phyloP scores from a whole-genome alignment of 37 sponge, comb jelly and placozoan species.

The Dysidea cf. avara region DNA sequence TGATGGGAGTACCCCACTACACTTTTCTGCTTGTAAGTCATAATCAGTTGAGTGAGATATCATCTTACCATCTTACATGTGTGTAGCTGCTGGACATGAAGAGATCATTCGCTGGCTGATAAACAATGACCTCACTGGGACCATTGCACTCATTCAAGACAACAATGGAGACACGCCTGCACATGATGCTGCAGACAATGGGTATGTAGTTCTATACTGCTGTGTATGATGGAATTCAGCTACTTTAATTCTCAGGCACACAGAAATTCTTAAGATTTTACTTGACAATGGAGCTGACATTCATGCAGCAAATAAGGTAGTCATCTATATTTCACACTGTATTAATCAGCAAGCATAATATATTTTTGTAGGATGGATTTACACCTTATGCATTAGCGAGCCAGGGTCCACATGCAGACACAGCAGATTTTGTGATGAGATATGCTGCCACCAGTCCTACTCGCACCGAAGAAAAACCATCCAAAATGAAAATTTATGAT shows the following conservation, averaged over 20 bases:
- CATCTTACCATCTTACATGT: background rate
- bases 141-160: constrained; percentile 47
- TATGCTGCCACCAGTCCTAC: constrained; percentile 42
- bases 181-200: constrained; percentile 82
- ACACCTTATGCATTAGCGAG: constrained; percentile 73
- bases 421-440: constrained; percentile 54
- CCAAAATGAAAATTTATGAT: constrained; percentile 54
- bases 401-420: constrained; percentile 37
- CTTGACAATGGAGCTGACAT: constrained; percentile 71
- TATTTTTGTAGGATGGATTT: constrained; percentile 53
- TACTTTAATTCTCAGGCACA: constrained; percentile 25
- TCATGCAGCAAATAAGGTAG: constrained; percentile 61
- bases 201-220: constrained; percentile 25
- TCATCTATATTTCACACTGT: background rate
- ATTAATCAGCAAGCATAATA: background rate
- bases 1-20: constrained; percentile 81
- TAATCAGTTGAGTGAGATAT: background rate
- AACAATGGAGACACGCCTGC: constrained; percentile 78
- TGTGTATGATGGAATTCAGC: background rate
- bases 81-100: constrained; percentile 53
- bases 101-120: constrained; percentile 68
- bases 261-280: constrained; percentile 52
- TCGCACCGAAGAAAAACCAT: constrained; percentile 16
- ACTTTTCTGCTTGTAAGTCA: constrained; percentile 76
- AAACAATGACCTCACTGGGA: constrained; percentile 61